phyloP scores from a whole-genome alignment of 2,888 invertebrate genomes.

The Eremobia ochroleuca region DNA sequence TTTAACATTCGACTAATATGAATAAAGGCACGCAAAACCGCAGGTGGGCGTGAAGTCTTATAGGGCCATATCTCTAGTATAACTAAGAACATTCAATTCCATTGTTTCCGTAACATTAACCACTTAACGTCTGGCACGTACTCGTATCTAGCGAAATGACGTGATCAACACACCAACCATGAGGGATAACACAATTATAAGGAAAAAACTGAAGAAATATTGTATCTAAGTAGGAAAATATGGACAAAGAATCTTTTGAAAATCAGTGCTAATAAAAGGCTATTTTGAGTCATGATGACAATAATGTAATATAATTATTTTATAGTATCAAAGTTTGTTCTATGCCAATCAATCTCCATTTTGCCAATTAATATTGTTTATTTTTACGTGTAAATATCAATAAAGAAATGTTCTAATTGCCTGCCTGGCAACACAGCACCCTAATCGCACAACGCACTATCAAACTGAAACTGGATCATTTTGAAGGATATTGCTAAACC shows the following conservation, averaged over 20 bases:
- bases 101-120: slow-evolving; percentile 77
- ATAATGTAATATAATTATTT: not conserved
- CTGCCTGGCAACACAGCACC: not conserved
- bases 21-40: slow-evolving; percentile 23
- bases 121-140: slow-evolving; percentile 72
- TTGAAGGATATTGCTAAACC: not conserved
- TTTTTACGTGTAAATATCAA: not conserved
- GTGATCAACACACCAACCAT: slow-evolving; percentile 59
- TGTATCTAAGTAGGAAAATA: not conserved
- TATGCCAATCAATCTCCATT: not conserved
- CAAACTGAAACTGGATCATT: not conserved
- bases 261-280: not conserved
- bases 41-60: slow-evolving; percentile 47
- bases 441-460: not conserved
- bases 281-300: not conserved
- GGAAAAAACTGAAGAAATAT: slow-evolving; percentile 13
- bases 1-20: not conserved
- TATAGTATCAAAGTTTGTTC: not conserved
- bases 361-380: not conserved
- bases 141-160: slow-evolving; percentile 62
- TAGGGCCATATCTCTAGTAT: slow-evolving; percentile 19
- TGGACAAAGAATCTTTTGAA: not conserved
- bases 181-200: slow-evolving; percentile 34
- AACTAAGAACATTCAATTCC: slow-evolving; percentile 58
- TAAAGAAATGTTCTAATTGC: not conserved